Evolutionary conservation across 2,113 vertebrate genomes (phyloP).

Genomic region (Hippopotamus amphibius): DNA sequence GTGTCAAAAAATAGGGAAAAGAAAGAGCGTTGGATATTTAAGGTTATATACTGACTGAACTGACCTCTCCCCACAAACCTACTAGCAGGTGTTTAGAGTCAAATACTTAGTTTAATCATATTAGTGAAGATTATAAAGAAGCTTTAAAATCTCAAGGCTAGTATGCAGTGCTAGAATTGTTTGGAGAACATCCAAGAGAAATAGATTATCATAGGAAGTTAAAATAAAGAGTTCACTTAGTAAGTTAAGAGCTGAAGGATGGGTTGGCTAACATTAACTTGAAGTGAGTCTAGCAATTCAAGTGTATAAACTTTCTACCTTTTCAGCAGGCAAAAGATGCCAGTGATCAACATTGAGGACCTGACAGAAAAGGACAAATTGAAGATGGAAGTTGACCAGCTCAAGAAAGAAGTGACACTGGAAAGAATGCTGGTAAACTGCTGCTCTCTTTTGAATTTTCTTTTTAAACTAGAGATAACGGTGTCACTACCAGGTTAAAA

Average conservation of each 20-base stretch:
- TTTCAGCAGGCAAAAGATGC: conserved; percentile 87
- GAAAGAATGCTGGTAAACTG: conserved; percentile 93
- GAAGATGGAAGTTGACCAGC: conserved; percentile 95
- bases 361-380: conserved; percentile 96
- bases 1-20: not conserved
- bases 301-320: not conserved
- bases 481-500: not conserved
- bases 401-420: conserved; percentile 93
- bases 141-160: conserved; percentile 91
- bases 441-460: not conserved
- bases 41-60: not conserved
- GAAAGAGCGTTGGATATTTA: not conserved
- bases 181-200: conserved; percentile 63
- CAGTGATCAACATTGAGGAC: conserved; percentile 94
- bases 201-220: conserved; percentile 56
- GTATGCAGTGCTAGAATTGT: conserved; percentile 79
- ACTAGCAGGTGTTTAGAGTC: conserved; percentile 54
- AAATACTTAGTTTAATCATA: conserved; percentile 88
- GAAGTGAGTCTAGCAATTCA: not conserved
- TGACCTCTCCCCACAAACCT: not conserved
- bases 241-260: conserved; percentile 56
- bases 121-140: conserved; percentile 91
- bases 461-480: not conserved
- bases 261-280: not conserved
- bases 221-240: not conserved